Evolutionary conservation across 2,113 vertebrate species (phyloP).

Genomic region (Pachyramphus minor): DNA sequence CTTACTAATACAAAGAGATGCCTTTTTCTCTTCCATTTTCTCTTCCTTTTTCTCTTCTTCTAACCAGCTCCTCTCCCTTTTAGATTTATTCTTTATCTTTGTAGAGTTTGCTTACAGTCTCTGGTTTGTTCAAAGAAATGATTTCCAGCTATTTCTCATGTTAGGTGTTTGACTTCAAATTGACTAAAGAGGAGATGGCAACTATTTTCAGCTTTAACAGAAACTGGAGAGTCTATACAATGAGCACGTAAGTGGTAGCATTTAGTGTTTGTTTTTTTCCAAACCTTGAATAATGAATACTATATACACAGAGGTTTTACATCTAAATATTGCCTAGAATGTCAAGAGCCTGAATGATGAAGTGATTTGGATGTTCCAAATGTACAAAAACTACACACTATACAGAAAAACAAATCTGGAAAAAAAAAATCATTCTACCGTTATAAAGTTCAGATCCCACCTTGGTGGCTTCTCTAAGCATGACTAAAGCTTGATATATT

Average conservation of each 20-base stretch:
- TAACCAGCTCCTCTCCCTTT: not conserved
- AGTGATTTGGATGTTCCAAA: not conserved
- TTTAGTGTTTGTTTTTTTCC: not conserved
- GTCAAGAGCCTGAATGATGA: not conserved
- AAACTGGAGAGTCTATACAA: constrained; percentile 80
- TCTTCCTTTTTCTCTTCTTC: not conserved
- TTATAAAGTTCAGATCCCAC: not conserved
- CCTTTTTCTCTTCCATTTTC: not conserved
- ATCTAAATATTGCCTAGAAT: not conserved
- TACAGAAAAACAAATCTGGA: not conserved
- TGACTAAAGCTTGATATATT: not conserved
- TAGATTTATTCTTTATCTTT: not conserved
- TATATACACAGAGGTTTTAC: not conserved
- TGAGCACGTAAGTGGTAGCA: constrained; percentile 72
- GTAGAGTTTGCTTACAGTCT: not conserved
- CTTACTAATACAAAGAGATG: not conserved
- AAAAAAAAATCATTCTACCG: not conserved
- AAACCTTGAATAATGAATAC: not conserved
- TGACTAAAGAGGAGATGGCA: constrained; percentile 80
- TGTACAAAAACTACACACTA: not conserved
- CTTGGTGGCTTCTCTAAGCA: not conserved
- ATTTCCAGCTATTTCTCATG: not conserved
- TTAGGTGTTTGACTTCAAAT: constrained; percentile 88
- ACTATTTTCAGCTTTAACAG: constrained; percentile 82
- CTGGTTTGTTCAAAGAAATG: not conserved